Evolutionary conservation across 2,797 vertebrate genomes (phyloP).

Genomic region (Ceyx erithaca): DNA sequence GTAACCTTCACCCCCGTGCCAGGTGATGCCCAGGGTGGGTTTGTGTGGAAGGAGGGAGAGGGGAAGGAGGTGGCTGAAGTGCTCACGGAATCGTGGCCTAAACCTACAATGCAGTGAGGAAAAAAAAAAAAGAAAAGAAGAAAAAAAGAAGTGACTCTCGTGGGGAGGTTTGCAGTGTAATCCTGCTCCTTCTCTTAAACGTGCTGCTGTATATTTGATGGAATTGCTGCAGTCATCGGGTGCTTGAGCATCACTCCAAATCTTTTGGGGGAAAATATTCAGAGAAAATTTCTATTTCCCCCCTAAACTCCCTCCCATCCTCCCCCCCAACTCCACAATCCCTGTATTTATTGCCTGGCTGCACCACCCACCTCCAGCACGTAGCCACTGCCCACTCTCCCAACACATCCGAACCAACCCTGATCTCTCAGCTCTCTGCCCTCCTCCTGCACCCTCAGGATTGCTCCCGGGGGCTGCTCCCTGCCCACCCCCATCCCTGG

Average conservation of each 20-base stretch:
- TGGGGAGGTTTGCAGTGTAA: not conserved
- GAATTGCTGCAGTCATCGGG: not conserved
- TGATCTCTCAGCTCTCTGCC: not conserved
- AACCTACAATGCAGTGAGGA: not conserved
- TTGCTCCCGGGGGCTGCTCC: not conserved
- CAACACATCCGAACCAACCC: fast-evolving
- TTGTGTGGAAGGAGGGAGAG: not conserved
- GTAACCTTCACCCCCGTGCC: fast-evolving
- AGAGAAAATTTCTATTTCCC: not conserved
- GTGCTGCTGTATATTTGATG: not conserved
- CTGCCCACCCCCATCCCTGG: not conserved
- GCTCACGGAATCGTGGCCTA: not conserved
- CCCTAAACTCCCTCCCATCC: not conserved
- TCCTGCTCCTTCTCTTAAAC: not conserved
- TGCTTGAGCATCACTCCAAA: not conserved
- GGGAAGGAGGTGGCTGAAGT: not conserved
- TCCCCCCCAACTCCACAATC: not conserved
- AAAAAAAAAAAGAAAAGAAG: not conserved
- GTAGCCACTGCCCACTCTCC: not conserved
- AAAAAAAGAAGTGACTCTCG: not conserved
- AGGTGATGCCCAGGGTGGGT: fast-evolving
- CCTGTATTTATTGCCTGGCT: not conserved
- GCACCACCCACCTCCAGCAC: not conserved
- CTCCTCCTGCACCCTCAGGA: not conserved
- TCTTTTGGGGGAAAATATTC: not conserved